Conservation (phyloP, 2,888 invertebrate genomes). For the Candidula unifasciata region DNA sequence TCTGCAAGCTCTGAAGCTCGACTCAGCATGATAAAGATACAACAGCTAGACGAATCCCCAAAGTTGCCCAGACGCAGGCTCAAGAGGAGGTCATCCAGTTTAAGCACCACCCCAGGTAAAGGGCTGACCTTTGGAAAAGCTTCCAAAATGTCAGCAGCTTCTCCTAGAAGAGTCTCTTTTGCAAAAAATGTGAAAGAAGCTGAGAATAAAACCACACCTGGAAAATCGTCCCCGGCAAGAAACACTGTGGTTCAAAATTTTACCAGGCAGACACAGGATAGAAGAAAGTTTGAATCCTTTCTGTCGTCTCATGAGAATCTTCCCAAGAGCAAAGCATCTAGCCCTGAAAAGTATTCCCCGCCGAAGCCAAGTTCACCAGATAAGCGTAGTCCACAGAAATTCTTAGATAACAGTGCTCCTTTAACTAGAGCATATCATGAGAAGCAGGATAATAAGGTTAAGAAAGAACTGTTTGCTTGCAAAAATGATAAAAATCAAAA, state of each 20-base stretch:
- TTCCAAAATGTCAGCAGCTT: constrained; percentile 28
- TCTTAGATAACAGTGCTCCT: neutral
- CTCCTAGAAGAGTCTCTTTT: constrained; percentile 46
- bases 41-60: constrained; percentile 42
- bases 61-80: constrained; percentile 42
- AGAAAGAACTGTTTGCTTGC: neutral
- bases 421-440: neutral
- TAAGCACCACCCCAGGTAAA: constrained; percentile 49
- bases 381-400: neutral
- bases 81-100: constrained; percentile 46
- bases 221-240: neutral
- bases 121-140: constrained; percentile 45
- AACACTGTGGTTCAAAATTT: neutral
- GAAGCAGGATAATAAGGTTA: neutral
- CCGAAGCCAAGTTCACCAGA: neutral
- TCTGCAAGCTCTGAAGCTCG: neutral
- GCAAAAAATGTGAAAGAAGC: constrained; percentile 49
- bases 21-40: constrained; percentile 25
- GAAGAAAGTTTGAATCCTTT: constrained; percentile 44
- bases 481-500: neutral
- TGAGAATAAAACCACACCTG: constrained; percentile 7
- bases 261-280: constrained; percentile 43
- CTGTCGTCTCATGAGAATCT: constrained; percentile 30
- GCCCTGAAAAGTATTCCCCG: neutral
- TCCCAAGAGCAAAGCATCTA: constrained; percentile 21